These are phyloP conservation scores for Nephrotoma appendiculata DNA, from an alignment of 2,888 invertebrate genomes.

Conservation along the genomic window DNA sequence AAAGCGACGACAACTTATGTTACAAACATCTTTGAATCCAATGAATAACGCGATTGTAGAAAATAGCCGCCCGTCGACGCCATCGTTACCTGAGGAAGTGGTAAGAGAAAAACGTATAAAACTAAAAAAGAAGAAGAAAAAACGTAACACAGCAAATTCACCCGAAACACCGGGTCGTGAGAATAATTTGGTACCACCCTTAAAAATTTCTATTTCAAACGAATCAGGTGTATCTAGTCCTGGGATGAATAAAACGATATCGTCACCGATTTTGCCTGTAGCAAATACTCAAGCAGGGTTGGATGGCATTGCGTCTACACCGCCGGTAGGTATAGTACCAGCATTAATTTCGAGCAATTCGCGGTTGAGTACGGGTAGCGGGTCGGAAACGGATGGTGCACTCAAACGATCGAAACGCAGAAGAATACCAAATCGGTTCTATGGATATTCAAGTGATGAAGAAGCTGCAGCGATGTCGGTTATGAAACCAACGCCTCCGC, in stretches of 20 bases:
- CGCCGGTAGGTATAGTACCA: conserved; percentile 1
- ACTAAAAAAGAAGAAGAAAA: conserved; percentile 53
- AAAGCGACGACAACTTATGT: conserved; percentile 53
- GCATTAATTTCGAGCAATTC: conserved; percentile 10
- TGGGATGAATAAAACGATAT: neutral
- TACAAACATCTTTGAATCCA: conserved; percentile 45
- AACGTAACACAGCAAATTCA: conserved; percentile 35
- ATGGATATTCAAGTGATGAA: conserved; percentile 77
- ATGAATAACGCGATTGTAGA: conserved; percentile 45
- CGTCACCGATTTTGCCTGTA: neutral
- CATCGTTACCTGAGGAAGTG: conserved; percentile 36
- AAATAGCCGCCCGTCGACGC: conserved; percentile 49
- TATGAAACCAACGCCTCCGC: conserved; percentile 41
- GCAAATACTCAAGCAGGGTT: neutral
- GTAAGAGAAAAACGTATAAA: conserved; percentile 36
- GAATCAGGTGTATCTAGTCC: neutral
- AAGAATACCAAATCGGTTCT: conserved; percentile 71
- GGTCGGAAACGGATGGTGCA: conserved; percentile 41
- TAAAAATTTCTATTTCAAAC: conserved; percentile 31
- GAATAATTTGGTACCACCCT: conserved; percentile 34
- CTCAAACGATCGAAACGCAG: conserved; percentile 62
- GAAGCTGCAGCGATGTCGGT: conserved; percentile 36
- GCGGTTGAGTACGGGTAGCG: conserved; percentile 26
- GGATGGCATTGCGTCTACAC: conserved; percentile 5
- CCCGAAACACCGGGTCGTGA: conserved; percentile 16